Evolutionary conservation across 2,113 vertebrate species (phyloP), one percentile per base, ranked within the genome.

Genomic region (Odobenus rosmarus): DNA sequence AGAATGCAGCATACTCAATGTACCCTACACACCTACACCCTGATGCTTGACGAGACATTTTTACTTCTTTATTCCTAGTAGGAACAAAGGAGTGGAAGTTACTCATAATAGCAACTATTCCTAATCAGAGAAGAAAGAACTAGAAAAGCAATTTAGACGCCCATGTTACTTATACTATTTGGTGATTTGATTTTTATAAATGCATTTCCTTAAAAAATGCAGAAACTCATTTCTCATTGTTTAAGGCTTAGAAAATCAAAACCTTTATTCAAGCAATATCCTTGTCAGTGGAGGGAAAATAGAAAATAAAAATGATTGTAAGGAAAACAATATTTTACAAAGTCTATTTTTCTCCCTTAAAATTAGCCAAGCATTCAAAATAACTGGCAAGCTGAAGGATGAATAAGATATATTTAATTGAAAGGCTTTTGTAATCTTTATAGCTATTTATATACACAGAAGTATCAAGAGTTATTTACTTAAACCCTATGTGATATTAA

Each of bases 11-110:
- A 0, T 26, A 13, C 0, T 33, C 16, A 0, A 2, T 8, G 24
- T 3, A 28, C 1, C 1, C 15, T 33, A 64, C 6, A 2, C 13
- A 23, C 4, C 14, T 8, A 0, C 4, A 4, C 10, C 3, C 21
- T 24, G 26, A 1, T 7, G n/a, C 46, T 24, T 82, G 14, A 39
- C 2, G 1, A 46, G 36, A 4, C 0, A 28, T 26, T 33, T 28
- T 64, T 67, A 5, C 8, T 13, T 36, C 4, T 0, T 33, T 19
- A 33, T 9, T 16, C 28, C 36, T 51, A 24, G 28, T 36, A 36
- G 39, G 19, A 36, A 77, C 11, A 36, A 36, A n/a, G 1, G 1
- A 26, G 19, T 26, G 21, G 36, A 33, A 55, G 33, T 7, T 18
- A 36, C 16, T 85, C n/a, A 16, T 16, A 1, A 49, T 10, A 36